Evolutionary conservation across 2,113 vertebrate species (phyloP).

Genomic region (Prunella himalayana): DNA sequence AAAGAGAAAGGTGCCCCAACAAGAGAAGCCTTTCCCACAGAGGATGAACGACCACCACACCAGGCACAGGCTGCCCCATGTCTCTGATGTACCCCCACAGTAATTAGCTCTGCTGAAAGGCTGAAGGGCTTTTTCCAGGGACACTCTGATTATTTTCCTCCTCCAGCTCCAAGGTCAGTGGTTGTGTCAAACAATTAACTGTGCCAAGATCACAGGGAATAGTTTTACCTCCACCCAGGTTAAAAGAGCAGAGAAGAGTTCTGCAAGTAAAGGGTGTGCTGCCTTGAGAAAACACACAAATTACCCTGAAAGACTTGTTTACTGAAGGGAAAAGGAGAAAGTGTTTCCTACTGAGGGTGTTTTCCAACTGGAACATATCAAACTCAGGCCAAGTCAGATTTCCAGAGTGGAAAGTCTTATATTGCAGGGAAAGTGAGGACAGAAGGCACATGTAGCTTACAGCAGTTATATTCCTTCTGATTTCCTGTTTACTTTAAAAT

Average conservation of each 20-base stretch:
- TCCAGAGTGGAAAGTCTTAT: slow-evolving; percentile 28
- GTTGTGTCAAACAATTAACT: background rate
- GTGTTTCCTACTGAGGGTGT: background rate
- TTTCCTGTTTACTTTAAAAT: background rate
- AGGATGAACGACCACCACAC: accelerated
- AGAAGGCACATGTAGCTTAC: background rate
- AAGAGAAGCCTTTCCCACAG: background rate
- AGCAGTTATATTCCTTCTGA: background rate
- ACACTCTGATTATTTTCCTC: background rate
- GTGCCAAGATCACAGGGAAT: background rate
- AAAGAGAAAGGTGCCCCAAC: background rate
- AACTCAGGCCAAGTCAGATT: slow-evolving; percentile 6
- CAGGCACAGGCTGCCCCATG: background rate
- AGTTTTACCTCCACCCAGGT: background rate
- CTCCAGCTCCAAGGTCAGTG: background rate
- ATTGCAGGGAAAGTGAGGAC: background rate
- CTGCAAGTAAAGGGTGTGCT: background rate
- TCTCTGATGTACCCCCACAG: background rate
- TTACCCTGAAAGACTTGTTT: background rate
- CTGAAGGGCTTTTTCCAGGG: background rate
- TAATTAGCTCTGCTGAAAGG: background rate
- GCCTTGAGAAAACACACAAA: background rate
- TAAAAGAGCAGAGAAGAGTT: background rate
- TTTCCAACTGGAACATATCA: slow-evolving; percentile 12
- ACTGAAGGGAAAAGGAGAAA: background rate